A percentile compares a stretch with the other conserved stretches of the same genome.
Conservation (phyloP, 2,113 vertebrate genomes). For the Perca flavescens region DNA sequence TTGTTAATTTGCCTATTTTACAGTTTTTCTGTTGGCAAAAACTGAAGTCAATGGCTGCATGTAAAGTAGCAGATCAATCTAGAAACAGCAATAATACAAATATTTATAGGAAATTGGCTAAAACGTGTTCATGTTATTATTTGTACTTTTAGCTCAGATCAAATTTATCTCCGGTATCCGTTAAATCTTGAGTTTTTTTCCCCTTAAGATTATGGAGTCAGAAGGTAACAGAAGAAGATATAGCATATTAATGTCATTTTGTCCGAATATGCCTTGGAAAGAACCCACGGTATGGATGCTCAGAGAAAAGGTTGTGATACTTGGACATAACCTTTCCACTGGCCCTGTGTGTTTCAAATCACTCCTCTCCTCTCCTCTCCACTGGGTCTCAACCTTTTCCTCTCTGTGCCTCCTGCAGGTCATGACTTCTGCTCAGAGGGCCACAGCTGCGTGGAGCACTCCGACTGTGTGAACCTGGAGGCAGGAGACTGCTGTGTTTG, state of each 20-base stretch:
- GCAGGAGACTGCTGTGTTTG: slow-evolving; percentile 93
- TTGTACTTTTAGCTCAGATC: neutral
- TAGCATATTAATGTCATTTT: neutral
- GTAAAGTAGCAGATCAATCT: neutral
- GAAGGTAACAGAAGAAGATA: neutral
- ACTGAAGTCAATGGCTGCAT: neutral
- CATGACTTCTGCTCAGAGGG: slow-evolving; percentile 96
- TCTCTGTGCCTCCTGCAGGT: slow-evolving; percentile 79
- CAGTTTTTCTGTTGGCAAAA: neutral
- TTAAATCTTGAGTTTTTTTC: neutral
- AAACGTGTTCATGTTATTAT: neutral
- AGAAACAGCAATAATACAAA: neutral
- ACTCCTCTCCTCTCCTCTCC: slow-evolving; percentile 28
- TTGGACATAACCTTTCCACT: slow-evolving; percentile 27
- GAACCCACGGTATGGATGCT: neutral
- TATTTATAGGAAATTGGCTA: neutral
- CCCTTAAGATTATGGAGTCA: neutral
- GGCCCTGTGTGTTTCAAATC: slow-evolving; percentile 24
- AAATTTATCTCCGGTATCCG: neutral
- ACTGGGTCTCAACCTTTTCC: slow-evolving; percentile 50
- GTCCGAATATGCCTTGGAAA: neutral
- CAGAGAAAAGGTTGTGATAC: slow-evolving; percentile 13
- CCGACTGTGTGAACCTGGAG: slow-evolving; percentile 93
- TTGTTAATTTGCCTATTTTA: neutral
- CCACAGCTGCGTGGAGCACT: slow-evolving; percentile 93